Base-by-base conservation (phyloP, 2,113 vertebrate species). In the Gambusia holbrooki region DNA sequence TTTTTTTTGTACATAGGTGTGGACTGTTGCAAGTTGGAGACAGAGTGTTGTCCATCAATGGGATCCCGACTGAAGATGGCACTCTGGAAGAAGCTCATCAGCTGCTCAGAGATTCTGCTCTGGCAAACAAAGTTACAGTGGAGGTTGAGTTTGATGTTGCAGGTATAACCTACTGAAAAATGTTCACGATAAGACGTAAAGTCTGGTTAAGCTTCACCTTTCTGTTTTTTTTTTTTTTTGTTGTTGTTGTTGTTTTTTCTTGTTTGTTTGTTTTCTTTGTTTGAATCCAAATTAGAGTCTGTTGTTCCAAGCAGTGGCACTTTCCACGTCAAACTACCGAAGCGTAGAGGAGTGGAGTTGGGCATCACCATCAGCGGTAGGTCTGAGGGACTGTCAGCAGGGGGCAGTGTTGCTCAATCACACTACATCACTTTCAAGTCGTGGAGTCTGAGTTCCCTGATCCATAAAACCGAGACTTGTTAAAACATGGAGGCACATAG, bases 271-370 rank as follows among this genome's bases (percentile, higher is more conserved):
- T 37, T 37, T 33, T 33, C 33, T 33, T 33, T 19, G 17, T 22
- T n/a, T 58, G 40, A 42, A 42, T 22, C 48, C 22, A 22, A 58
- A 8, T 65, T 69, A 95, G 98, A 99, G 90, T 99, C 98, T 0
- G 97, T 99, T 84, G 95, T 99, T 87, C 98, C 98, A 22, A 99
- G 98, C 94, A 99, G 98, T 3, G 98, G 98, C 61, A 99, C 98
- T 35, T 99, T 99, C 92, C 97, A 98, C 0, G 97, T 99, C 70
- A 99, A 99, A 92, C 93, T 99, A 58, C 97, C 97, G 66, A 99
- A 98, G 93, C 96, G 96, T 86, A 96, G 96, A 45, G 97, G 97
- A 1, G 96, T 99, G 88, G 98, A 99, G 87, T 95, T 99, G 79
- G 98, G 98, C 82, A 98, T 99, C 90, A 97, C 96, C 19, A 98